Evolutionary conservation across 2,888 invertebrate genomes (phyloP), one percentile per base, ranked within the genome.

Genomic region (Mayetiola destructor): DNA sequence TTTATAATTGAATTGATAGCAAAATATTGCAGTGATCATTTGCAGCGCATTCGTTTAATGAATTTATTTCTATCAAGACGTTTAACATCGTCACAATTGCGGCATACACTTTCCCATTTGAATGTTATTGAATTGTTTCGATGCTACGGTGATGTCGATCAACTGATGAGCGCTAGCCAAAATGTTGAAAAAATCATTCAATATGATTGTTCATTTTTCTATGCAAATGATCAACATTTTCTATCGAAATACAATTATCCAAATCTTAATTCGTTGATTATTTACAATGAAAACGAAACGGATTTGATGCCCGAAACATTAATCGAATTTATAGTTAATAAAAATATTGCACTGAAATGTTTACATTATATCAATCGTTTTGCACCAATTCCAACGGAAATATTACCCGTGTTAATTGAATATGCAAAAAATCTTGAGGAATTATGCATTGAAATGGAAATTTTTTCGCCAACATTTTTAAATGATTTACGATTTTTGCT

Each of bases 361-460:
- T 55, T 55, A 8, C 35, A 55, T 36, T 55, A 55, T 37, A 35
- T 55, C 12, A 55, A 55, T 55, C 55, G 55, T 1, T 35, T 32
- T 23, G 35, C 55, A 12, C 55, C 55, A 9, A 23, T 36, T 18
- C 55, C 55, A 23, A 55, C 55, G 27, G 14, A 36, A 16, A 14
- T 55, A 9, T 20, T 55, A 23, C 21, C 55, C 21, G 23, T 23
- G 21, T 21, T 55, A 9, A 37, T 55, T 55, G 32, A 55, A 55
- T 55, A 35, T 35, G 37, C 37, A 21, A 37, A 21, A 5, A 21
- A 35, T 23, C 21, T 55, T 5, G 37, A 55, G 9, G 55, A 55
- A 37, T n/a, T 55, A n/a, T 55, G 55, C 27, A 55, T 55, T 35
- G 55, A 55, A 35, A 23, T 55, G 30, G 55, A 55, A 23, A 55